A percentile compares a stretch with the other conserved stretches of the same genome.
Evolutionary conservation across 2,113 vertebrate species (phyloP).

Genomic region (Oryzias melastigma): DNA sequence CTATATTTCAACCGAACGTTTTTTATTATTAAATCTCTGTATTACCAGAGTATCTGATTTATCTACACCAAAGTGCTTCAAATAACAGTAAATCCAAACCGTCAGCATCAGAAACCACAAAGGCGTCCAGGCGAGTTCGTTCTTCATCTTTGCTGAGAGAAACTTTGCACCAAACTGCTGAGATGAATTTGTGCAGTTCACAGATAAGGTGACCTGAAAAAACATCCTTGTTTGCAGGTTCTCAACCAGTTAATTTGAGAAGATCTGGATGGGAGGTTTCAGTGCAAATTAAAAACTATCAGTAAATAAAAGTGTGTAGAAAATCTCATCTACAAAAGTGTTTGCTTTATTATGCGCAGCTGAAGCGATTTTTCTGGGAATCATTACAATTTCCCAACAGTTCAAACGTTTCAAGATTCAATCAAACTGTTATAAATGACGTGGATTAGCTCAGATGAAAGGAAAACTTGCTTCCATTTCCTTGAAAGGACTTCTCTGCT

Average conservation of each 20-base stretch:
- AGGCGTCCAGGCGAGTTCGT: not conserved
- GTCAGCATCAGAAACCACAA: constrained; percentile 33
- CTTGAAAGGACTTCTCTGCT: constrained; percentile 30
- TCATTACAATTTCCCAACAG: not conserved
- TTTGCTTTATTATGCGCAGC: not conserved
- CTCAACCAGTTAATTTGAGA: no score
- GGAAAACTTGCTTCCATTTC: constrained; percentile 12
- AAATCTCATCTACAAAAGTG: no score
- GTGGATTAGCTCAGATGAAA: not conserved
- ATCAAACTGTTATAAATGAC: not conserved
- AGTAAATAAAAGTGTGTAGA: no score
- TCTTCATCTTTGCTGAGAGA: not conserved
- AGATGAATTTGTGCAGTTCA: not conserved
- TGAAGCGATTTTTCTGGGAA: not conserved
- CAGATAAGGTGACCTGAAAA: constrained; percentile 36
- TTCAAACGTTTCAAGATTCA: not conserved
- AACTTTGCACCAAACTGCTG: constrained; percentile 7
- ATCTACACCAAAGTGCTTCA: no score
- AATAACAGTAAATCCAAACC: not conserved
- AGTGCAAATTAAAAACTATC: no score
- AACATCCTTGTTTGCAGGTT: constrained; percentile 15
- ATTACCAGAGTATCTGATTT: no score
- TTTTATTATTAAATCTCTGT: no score
- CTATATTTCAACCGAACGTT: no score
- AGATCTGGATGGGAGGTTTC: no score